phyloP scores from a whole-genome alignment of 92 coral and sea anemone species.

The Meandrina meandrites region DNA sequence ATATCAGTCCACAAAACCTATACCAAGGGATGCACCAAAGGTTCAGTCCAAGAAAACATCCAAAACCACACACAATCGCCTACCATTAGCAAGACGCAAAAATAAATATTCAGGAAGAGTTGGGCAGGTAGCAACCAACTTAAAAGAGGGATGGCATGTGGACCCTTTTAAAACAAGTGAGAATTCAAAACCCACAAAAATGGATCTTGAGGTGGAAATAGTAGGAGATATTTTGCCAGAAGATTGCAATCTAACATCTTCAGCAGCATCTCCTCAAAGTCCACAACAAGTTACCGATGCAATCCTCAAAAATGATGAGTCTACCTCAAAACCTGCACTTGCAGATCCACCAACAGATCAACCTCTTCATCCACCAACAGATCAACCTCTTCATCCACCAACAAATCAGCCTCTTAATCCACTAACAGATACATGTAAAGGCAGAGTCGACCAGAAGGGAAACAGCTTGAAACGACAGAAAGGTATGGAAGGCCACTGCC shows the following conservation, averaged over 20 bases:
- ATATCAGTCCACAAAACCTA: neutral
- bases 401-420: slow-evolving; percentile 28
- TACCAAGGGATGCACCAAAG: slow-evolving; percentile 1
- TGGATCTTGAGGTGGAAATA: slow-evolving; percentile 23
- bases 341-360: neutral
- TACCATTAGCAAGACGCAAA: slow-evolving; percentile 28
- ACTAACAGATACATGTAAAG: neutral
- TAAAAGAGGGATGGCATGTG: slow-evolving; percentile 42
- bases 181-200: slow-evolving; percentile 10
- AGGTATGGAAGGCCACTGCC: neutral
- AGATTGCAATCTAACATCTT: slow-evolving; percentile 4
- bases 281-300: slow-evolving; percentile 18
- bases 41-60: slow-evolving; percentile 8
- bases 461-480: slow-evolving; percentile 29
- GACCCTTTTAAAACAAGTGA: slow-evolving; percentile 19
- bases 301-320: slow-evolving; percentile 22
- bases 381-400: slow-evolving; percentile 11
- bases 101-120: slow-evolving; percentile 34
- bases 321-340: slow-evolving; percentile 17
- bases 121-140: slow-evolving; percentile 37
- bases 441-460: slow-evolving; percentile 22
- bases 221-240: slow-evolving; percentile 25
- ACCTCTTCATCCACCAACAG: neutral
- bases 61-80: neutral
- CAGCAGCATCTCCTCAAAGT: slow-evolving; percentile 4